Evolutionary conservation across 2,888 invertebrate genomes (phyloP), one percentile per base, ranked within the genome.

Genomic region (Caenorhabditis becei): DNA sequence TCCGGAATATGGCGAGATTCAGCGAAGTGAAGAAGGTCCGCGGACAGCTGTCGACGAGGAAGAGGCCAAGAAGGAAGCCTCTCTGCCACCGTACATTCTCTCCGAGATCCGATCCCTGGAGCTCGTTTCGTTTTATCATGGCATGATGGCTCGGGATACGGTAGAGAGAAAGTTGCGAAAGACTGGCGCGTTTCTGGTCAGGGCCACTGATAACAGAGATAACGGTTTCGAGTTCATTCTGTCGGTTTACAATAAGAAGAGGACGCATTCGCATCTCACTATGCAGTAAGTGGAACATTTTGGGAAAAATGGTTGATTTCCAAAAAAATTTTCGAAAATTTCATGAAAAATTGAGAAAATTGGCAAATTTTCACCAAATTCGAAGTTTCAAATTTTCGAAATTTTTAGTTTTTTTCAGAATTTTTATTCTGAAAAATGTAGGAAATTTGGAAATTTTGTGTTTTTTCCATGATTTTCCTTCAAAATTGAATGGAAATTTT

Each of bases 151-250:
- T 0, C 53, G 71, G 11, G 62, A 71, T 41, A 1, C 28, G 0
- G 59, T 62, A 5, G 71, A 71, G 53, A 35, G 35, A 5, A 53
- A 41, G 14, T 14, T 71, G 26, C 18, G 28, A 16, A 23, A 62
- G 53, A 16, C 18, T 11, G 88, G 88, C 28, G 86, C 86, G 54
- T 88, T 83, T 62, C 61, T 87, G 16, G 85, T 88, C 18, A 83
- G 88, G 0, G 82, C 86, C 20, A 83, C 84, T 1, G 83, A 83
- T 58, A 61, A 72, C 32, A 67, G 77, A 20, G 78, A 49, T 14
- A 80, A 67, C 8, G 61, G 70, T 23, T 80, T 61, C 28, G 83
- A 78, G 44, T 67, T 80, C 20, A 61, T 85, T n/a, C 32, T 85
- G 16, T 77, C 79, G 10, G 44, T 82, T 10, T 58, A 56, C 51